phyloP scores from a whole-genome alignment of 2,113 vertebrate species.

The Zapornia atra region DNA sequence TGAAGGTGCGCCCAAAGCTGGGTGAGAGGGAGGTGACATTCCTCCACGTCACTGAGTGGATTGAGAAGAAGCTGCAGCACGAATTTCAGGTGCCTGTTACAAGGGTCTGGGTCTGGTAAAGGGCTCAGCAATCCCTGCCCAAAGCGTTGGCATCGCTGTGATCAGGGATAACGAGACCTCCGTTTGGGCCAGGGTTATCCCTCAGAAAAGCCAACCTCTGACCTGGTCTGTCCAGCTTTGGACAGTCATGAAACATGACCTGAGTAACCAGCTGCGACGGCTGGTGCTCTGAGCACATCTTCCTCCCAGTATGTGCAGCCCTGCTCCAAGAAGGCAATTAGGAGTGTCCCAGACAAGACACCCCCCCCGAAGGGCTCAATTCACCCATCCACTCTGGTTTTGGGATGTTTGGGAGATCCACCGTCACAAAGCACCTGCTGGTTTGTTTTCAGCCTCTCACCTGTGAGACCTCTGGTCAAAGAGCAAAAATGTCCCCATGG shows the following conservation, averaged over 20 bases:
- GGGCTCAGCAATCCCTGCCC: background rate
- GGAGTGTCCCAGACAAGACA: background rate
- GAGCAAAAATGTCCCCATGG: background rate
- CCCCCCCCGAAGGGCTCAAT: background rate
- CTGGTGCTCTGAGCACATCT: background rate
- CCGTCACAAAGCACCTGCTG: background rate
- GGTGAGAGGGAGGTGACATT: slow-evolving; percentile 88
- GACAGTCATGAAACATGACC: background rate
- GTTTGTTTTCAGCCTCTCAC: background rate
- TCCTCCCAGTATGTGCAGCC: background rate
- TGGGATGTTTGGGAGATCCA: background rate
- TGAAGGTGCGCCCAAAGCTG: slow-evolving; percentile 85
- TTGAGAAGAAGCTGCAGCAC: slow-evolving; percentile 86
- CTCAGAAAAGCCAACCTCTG: background rate
- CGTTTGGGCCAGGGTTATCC: background rate
- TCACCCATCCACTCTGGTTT: rapidly evolving
- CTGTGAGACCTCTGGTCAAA: background rate
- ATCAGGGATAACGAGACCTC: rapidly evolving
- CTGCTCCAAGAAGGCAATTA: background rate
- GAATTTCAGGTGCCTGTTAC: slow-evolving; percentile 85
- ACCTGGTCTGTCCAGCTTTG: background rate
- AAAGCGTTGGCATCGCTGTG: background rate
- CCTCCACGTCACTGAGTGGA: slow-evolving; percentile 88
- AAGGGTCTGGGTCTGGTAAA: no score
- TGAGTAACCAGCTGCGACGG: background rate